A percentile compares a stretch with the other conserved stretches of the same genome.
Conservation (phyloP, 2,888 invertebrate species). For the Volucella inflata region DNA sequence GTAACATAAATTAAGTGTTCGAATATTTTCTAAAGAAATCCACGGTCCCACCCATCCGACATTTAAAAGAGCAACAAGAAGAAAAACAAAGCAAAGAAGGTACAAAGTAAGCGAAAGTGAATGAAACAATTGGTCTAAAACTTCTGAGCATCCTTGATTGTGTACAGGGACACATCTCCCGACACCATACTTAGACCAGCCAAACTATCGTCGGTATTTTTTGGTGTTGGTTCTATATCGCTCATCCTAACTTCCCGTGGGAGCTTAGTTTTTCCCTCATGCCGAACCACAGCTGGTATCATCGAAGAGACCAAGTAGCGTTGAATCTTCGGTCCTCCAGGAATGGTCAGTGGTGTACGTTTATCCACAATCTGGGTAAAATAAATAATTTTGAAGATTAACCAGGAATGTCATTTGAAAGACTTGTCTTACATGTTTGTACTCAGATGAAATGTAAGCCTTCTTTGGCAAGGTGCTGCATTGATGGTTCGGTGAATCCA, state of each 20-base stretch:
- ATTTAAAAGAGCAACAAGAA: conserved; percentile 7
- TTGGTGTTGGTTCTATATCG: conserved; percentile 58
- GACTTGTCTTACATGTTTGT: conserved; percentile 80
- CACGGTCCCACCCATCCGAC: background rate
- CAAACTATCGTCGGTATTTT: conserved; percentile 79
- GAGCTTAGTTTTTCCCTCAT: conserved; percentile 82
- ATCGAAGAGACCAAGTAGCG: conserved; percentile 80
- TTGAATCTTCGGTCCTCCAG: conserved; percentile 82
- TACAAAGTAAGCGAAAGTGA: conserved; percentile 17
- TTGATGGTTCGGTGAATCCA: background rate
- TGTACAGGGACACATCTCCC: conserved; percentile 83
- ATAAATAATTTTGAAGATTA: conserved; percentile 22
- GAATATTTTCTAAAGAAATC: conserved; percentile 10
- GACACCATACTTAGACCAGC: conserved; percentile 83
- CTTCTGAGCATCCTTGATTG: conserved; percentile 83
- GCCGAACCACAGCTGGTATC: conserved; percentile 81
- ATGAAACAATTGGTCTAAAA: conserved; percentile 75
- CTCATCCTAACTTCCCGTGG: conserved; percentile 44
- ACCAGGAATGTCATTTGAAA: background rate
- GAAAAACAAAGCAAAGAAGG: conserved; percentile 27
- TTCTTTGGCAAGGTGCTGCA: conserved; percentile 80
- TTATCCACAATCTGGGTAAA: conserved; percentile 81
- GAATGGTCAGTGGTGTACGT: conserved; percentile 81
- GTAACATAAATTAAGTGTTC: conserved; percentile 43
- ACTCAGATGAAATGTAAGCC: conserved; percentile 81